A percentile compares a stretch with the other conserved stretches of the same genome.
Conservation (phyloP, 2,888 invertebrate genomes). For the Harmothoe impar region DNA sequence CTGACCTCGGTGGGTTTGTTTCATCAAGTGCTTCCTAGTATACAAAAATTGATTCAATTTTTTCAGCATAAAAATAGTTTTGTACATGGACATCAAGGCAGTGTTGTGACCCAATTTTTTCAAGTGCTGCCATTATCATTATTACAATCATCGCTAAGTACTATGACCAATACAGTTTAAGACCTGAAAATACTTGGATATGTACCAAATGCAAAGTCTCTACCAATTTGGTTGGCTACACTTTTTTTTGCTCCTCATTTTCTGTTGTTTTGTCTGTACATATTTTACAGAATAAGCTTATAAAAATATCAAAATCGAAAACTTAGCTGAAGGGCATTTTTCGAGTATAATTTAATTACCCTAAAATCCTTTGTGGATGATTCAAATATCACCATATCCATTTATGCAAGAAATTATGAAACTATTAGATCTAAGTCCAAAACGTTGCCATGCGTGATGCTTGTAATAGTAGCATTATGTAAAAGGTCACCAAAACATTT, state of each 20-base stretch:
- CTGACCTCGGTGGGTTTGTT: background rate
- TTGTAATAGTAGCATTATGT: too few species aligned
- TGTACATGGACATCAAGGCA: slow-evolving; percentile 42
- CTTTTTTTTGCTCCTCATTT: background rate
- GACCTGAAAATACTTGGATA: slow-evolving; percentile 26
- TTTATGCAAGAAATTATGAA: too few species aligned
- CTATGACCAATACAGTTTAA: slow-evolving; percentile 4
- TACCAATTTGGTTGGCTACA: background rate
- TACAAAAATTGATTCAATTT: background rate
- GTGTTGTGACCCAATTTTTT: slow-evolving; percentile 36
- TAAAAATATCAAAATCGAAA: background rate
- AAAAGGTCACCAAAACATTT: too few species aligned
- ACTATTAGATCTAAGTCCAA: too few species aligned
- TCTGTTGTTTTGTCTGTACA: background rate
- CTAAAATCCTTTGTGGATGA: too few species aligned
- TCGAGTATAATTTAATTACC: too few species aligned
- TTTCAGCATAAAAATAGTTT: slow-evolving; percentile 36
- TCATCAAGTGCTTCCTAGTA: background rate
- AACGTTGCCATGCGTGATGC: too few species aligned
- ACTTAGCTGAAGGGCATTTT: too few species aligned
- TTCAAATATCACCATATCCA: too few species aligned
- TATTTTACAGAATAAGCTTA: background rate
- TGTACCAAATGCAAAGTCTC: background rate
- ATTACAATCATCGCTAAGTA: background rate
- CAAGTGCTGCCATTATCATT: slow-evolving; percentile 45